Percentiles rank a stretch among this genome's conserved stretches.
These are phyloP conservation scores for Cyprinodon diabolis DNA, from an alignment of 2,797 vertebrate genomes.

Conservation along the genomic window DNA sequence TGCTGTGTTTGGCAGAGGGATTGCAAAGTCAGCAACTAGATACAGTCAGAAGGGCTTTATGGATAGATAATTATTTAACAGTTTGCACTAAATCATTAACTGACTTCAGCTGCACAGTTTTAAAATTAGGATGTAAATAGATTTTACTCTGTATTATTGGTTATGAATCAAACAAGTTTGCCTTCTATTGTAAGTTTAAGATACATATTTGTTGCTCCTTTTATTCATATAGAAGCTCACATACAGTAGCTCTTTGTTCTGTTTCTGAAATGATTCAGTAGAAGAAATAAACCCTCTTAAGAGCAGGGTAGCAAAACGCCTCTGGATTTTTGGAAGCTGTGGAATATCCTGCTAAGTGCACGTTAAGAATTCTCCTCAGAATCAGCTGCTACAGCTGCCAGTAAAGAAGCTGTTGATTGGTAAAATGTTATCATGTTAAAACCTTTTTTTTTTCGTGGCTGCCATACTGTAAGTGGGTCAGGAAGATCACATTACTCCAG, in stretches of 20 bases:
- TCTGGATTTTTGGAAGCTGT: neutral
- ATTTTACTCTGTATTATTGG: too few relatives aligned
- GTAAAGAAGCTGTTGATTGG: neutral
- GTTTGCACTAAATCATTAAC: neutral
- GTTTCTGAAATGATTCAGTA: too few relatives aligned
- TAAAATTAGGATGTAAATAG: neutral
- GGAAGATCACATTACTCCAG: neutral
- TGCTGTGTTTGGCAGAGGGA: neutral
- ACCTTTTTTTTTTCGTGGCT: neutral
- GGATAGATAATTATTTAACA: neutral
- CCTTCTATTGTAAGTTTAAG: too few relatives aligned
- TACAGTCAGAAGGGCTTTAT: neutral
- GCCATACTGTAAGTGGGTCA: neutral
- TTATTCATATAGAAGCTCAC: too few relatives aligned
- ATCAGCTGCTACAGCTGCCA: neutral
- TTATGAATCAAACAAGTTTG: too few relatives aligned
- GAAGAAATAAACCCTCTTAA: neutral
- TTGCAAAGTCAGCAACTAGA: neutral
- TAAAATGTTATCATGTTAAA: neutral
- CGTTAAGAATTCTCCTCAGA: neutral
- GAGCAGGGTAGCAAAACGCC: neutral
- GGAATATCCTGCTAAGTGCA: neutral
- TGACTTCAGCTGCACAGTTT: neutral
- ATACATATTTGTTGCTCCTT: too few relatives aligned
- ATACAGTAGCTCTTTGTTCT: too few relatives aligned